These are phyloP conservation scores for Vireo altiloquus DNA, from an alignment of 2,113 vertebrate species.

Conservation along the genomic window DNA sequence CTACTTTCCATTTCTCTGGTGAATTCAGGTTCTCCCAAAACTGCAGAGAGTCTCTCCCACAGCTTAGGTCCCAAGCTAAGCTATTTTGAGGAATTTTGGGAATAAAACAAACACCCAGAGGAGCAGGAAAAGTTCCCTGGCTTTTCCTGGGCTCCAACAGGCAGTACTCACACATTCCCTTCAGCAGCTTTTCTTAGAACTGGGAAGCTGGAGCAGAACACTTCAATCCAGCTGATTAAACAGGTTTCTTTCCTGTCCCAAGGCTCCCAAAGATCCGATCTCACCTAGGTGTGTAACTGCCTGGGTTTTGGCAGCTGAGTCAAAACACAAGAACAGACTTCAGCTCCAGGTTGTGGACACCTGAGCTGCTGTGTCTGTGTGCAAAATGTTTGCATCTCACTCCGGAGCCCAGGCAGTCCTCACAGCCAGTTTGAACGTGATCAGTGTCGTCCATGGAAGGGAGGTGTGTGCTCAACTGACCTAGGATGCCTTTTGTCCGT, in stretches of 20 bases:
- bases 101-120: no score
- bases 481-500: not conserved
- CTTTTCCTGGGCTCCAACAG: no score
- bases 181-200: not conserved
- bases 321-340: not conserved
- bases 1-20: no score
- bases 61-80: no score
- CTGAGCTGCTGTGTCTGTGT: not conserved
- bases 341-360: not conserved
- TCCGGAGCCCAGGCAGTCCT: not conserved
- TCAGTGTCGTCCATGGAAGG: accelerated
- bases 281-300: not conserved
- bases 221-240: not conserved
- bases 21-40: no score
- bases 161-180: not conserved
- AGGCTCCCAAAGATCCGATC: not conserved
- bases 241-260: not conserved
- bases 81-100: no score
- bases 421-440: not conserved
- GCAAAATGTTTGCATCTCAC: not conserved
- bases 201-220: not conserved
- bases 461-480: not conserved
- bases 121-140: no score
- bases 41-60: no score
- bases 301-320: not conserved